Evolutionary conservation across 1,140 invertebrate genomes (phyloP).

Genomic region (Sinella curviseta): DNA sequence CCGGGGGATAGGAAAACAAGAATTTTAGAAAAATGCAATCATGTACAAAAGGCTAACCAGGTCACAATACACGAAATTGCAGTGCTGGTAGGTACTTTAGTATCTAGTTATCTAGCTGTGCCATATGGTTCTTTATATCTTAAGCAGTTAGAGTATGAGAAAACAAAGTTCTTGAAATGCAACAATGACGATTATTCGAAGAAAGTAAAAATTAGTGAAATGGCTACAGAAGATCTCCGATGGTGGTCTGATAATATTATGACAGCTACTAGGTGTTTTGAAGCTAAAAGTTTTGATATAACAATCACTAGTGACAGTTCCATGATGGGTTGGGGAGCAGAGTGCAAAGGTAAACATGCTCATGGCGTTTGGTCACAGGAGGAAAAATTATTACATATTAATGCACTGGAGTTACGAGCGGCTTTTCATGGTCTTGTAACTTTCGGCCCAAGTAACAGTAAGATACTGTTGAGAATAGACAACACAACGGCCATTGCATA

Average conservation of each 20-base stretch:
- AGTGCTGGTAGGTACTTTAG: background rate
- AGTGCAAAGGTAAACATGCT: background rate
- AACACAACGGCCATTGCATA: conserved; percentile 31
- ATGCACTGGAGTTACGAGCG: conserved; percentile 35
- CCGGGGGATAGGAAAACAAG: background rate
- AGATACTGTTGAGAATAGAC: conserved; percentile 32
- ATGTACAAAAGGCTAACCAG: background rate
- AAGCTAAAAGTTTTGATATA: background rate
- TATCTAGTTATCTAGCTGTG: background rate
- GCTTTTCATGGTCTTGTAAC: conserved; percentile 15
- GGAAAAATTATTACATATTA: conserved; percentile 32
- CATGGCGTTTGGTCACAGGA: conserved; percentile 24
- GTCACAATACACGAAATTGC: background rate
- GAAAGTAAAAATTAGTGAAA: background rate
- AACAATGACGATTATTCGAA: background rate
- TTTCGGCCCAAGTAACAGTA: background rate
- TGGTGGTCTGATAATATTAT: conserved; percentile 2
- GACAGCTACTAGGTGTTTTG: background rate
- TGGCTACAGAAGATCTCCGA: background rate
- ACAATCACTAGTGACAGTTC: conserved; percentile 25
- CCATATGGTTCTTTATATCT: conserved; percentile 14
- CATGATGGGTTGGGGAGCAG: conserved; percentile 30
- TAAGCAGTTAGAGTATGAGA: conserved; percentile 27
- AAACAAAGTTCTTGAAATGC: background rate
- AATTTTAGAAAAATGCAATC: background rate